Evolutionary conservation across 2,113 vertebrate genomes (phyloP).

Genomic region (Spea bombifrons): DNA sequence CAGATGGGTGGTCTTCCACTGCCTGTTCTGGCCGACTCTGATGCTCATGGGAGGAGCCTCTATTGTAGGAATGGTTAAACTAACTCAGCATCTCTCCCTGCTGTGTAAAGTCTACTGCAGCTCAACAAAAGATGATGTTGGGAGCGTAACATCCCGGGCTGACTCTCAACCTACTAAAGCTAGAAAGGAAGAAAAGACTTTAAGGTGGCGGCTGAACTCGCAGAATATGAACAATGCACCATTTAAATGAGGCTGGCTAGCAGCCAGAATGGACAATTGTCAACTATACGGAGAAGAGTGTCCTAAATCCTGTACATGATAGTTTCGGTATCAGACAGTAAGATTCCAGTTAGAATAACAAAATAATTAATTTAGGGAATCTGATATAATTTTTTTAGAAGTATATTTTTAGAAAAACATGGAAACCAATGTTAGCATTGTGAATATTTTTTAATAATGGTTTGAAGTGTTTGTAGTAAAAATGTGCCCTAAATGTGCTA

Average conservation of each 20-base stretch:
- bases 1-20: conserved; percentile 55
- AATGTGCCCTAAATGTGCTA: too few species aligned
- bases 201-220: conserved; percentile 45
- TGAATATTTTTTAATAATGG: too few species aligned
- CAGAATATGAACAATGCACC: conserved; percentile 32
- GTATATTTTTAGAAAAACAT: too few species aligned
- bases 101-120: conserved; percentile 57
- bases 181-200: conserved; percentile 52
- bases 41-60: conserved; percentile 70
- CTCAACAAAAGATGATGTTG: conserved; percentile 6
- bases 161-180: conserved; percentile 39
- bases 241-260: not conserved
- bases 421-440: too few species aligned
- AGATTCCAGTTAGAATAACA: too few species aligned
- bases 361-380: too few species aligned
- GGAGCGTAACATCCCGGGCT: not conserved
- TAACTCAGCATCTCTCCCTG: conserved; percentile 68
- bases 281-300: not conserved
- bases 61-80: conserved; percentile 72
- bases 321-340: too few species aligned
- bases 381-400: too few species aligned
- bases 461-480: too few species aligned
- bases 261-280: conserved; percentile 44
- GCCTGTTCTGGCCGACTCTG: conserved; percentile 72
- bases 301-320: too few species aligned